Evolutionary conservation across 2,888 invertebrate genomes (phyloP), one percentile per base, ranked within the genome.

Genomic region (Gandaritis pyraliata): DNA sequence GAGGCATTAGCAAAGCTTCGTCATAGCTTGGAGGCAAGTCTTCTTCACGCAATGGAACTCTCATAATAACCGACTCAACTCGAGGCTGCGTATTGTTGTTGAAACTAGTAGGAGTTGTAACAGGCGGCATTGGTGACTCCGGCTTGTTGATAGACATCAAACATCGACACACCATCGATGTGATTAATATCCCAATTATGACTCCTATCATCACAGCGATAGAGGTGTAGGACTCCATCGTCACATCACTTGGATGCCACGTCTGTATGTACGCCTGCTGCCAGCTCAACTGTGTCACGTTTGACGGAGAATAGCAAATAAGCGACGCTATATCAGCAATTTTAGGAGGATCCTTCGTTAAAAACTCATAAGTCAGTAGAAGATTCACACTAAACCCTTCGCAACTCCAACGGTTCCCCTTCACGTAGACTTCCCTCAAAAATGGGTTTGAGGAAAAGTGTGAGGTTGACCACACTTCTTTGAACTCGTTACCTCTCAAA

Each of bases 401-500:
- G 76, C 96, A 96, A 67, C 94, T 93, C 96, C 96, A 96, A 1
- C 95, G 94, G 87, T 96, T 96, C 70, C 96, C 95, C 41, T 94
- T 94, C 71, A 96, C 84, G 73, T 92, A 87, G 30, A 96, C 85
- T 74, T 92, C 90, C 72, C 91, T 88, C 70, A 95, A 86, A 78
- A 92, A 93, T 33, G 90, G 87, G 78, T 95, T 95, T 58, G 92
- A 90, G 52, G 92, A 86, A 76, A 96, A 96, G 76, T 93, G 93
- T 63, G 92, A 89, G 1, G 93, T 88, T 2, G 93, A 87, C 82
- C 95, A 93, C 23, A 94, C 93, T 61, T 94, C 94, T 11, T 93
- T 95, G 64, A 96, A 91, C 39, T 94, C 94, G 77, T 96, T 96
- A 49, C 95, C 96, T 78, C 95, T 94, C 78, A 96, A 82, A 77